These are phyloP conservation scores for Siphlonurus alternatus DNA, from an alignment of 2,888 invertebrate species.

Conservation along the genomic window DNA sequence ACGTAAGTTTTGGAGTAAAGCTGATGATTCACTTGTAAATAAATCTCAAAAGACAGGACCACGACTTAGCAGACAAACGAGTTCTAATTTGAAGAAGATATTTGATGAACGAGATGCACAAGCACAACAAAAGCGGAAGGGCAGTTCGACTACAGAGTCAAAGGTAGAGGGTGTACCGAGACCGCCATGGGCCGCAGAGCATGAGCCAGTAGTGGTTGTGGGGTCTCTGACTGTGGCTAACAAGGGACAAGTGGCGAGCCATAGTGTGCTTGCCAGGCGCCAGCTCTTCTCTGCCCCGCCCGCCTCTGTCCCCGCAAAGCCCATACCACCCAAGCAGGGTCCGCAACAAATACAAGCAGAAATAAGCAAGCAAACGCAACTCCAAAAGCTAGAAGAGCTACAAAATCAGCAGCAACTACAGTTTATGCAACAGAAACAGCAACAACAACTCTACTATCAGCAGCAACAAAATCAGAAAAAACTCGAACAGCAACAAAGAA, in stretches of 20 bases:
- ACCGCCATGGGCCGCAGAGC: constrained; percentile 29
- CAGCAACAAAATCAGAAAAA: not conserved
- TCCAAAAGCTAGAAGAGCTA: not conserved
- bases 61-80: constrained; percentile 13
- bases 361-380: not conserved
- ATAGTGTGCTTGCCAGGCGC: constrained; percentile 11
- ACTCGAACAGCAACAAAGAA: not conserved
- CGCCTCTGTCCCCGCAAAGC: not conserved
- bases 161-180: constrained; percentile 16
- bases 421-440: not conserved
- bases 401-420: constrained; percentile 5
- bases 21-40: constrained; percentile 30
- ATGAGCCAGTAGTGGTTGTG: constrained; percentile 26
- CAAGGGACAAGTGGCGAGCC: constrained; percentile 2
- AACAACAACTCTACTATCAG: not conserved
- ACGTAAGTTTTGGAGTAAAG: constrained; percentile 37
- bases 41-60: constrained; percentile 20
- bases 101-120: constrained; percentile 21
- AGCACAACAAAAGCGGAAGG: constrained; percentile 20
- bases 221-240: constrained; percentile 26
- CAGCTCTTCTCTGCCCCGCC: constrained; percentile 13
- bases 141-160: not conserved
- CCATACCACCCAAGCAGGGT: not conserved
- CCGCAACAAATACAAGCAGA: not conserved
- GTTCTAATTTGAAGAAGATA: constrained; percentile 14